Base-by-base conservation (phyloP, 1,140 invertebrate species). In the Orussus abietinus region DNA sequence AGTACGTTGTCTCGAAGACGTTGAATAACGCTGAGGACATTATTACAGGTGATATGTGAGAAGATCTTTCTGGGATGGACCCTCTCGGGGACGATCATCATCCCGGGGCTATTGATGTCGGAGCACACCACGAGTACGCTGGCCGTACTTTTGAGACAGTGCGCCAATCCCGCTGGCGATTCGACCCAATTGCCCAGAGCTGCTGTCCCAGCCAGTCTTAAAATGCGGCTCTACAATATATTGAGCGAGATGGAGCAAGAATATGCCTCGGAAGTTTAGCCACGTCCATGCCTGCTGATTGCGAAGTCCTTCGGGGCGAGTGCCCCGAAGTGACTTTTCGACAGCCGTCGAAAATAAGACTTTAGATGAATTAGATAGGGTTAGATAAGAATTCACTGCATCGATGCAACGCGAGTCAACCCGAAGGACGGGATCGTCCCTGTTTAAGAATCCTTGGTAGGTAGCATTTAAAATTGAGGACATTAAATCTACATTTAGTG, bases 61-160 rank as follows among this genome's bases (percentile, higher is more conserved):
- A 80, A 80, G 50, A 76, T 83, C 33, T 81, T 82, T 53, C 61
- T 81, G 17, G 80, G 79, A 0, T 80, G 79, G 79, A 73, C 75
- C 11, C 62, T 79, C 31, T 77, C 77, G 2, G 78, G 77, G 19
- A 75, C 72, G 13, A 64, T 80, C n/a, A 72, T 81, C 43, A 69
- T 80, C 49, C 79, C 80, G 18, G 80, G 80, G 6, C 51, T 82
- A 26, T 54, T 82, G 3, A 75, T 80, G 64, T 78, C 79, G 0
- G 65, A 74, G 25, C 72, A 77, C 37, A 78, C 78, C 3, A 77
- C 79, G 5, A 67, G 72, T 7, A 71, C 71, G 11, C 50, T 81
- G 13, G 72, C 77, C 1, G 59, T 75, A 1, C 55, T 81, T 26
- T 52, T 82, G 7, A 63, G 77, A 34, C 71, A 76, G 37, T 82